Evolutionary conservation across 2,797 vertebrate genomes (phyloP).

Genomic region (Pseudomugil tenellus): DNA sequence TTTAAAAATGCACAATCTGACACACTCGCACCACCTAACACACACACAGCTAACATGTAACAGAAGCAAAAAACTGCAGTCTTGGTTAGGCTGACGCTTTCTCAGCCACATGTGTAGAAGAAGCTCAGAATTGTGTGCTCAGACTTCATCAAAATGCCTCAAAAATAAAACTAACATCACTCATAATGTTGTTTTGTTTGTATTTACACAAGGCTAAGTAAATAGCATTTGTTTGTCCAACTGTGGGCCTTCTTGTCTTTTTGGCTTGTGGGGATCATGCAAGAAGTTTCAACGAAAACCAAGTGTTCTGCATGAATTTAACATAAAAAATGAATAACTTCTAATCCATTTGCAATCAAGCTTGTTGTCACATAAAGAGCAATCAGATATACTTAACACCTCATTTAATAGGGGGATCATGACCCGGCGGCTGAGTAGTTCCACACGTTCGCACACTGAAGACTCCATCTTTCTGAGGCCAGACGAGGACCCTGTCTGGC

Average conservation of each 20-base stretch:
- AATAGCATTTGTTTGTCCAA: not conserved
- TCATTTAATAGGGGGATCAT: slow-evolving; percentile 70
- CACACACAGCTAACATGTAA: slow-evolving; percentile 19
- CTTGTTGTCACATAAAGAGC: not conserved
- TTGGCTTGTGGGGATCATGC: too few species aligned
- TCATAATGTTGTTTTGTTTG: not conserved
- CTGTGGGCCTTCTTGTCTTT: too few species aligned
- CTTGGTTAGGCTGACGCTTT: not conserved
- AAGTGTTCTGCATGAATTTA: too few species aligned
- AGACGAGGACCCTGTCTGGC: slow-evolving; percentile 79
- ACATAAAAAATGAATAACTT: too few species aligned
- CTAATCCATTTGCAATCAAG: not conserved
- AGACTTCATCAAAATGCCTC: not conserved
- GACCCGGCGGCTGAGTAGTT: slow-evolving; percentile 79
- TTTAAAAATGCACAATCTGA: slow-evolving; percentile 40
- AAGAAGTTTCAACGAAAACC: too few species aligned
- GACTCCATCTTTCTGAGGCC: slow-evolving; percentile 80
- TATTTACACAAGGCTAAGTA: not conserved
- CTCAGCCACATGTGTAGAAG: not conserved
- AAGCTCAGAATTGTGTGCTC: not conserved
- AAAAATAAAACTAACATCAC: not conserved
- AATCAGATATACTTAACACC: slow-evolving; percentile 20
- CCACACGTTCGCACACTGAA: slow-evolving; percentile 78
- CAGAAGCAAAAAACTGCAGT: slow-evolving; percentile 19
- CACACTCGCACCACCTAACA: slow-evolving; percentile 21